Conservation (phyloP, 2,113 vertebrate genomes). For the Chionomys nivalis region DNA sequence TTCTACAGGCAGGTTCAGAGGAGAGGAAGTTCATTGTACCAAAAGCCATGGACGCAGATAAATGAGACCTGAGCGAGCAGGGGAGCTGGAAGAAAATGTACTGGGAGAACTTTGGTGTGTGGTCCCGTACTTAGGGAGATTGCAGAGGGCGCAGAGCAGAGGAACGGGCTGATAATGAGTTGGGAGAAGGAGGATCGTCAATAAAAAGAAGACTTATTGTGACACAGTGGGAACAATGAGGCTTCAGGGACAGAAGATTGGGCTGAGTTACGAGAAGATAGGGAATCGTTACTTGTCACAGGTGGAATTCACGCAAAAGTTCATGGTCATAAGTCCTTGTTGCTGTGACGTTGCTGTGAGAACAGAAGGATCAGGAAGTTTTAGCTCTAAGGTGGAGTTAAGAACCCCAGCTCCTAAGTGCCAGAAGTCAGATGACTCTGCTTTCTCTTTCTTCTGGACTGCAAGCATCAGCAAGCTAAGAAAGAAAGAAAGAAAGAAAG, state of each 20-base stretch:
- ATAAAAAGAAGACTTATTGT: constrained; percentile 46
- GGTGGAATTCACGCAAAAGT: not conserved
- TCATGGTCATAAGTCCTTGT: not conserved
- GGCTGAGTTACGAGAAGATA: not conserved
- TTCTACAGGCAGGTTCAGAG: constrained; percentile 33
- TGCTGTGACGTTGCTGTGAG: not conserved
- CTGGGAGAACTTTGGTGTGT: not conserved
- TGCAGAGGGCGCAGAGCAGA: not conserved
- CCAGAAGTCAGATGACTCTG: constrained; percentile 6
- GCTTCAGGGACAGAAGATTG: not conserved
- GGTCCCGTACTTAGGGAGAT: not conserved
- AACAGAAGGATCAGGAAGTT: not conserved
- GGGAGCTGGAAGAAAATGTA: not conserved
- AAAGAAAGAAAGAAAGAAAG: too few species aligned
- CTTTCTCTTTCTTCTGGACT: not conserved
- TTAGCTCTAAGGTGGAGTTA: not conserved
- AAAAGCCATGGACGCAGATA: not conserved
- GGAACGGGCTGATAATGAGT: not conserved
- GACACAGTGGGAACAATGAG: not conserved
- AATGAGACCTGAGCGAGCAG: not conserved
- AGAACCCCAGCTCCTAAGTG: not conserved
- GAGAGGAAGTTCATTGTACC: not conserved
- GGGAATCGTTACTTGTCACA: not conserved
- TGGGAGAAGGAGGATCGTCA: not conserved
- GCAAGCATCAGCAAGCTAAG: not conserved